A percentile compares a stretch with the other conserved stretches of the same genome.
These are phyloP conservation scores for Microcaecilia unicolor DNA, from an alignment of 2,797 vertebrate genomes.

Conservation along the genomic window DNA sequence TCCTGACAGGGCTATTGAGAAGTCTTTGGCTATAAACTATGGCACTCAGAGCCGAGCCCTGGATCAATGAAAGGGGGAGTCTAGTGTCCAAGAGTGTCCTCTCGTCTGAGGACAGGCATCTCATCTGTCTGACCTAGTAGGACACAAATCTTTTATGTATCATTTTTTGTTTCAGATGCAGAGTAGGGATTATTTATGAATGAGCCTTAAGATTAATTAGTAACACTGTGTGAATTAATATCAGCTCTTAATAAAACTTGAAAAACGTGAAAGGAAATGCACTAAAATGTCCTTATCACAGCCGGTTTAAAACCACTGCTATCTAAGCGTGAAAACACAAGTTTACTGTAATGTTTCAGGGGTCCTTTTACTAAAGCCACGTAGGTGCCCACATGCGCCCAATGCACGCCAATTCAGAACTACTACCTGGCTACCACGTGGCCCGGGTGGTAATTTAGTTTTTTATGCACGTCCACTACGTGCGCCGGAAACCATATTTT, in stretches of 20 bases:
- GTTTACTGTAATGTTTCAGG: background rate
- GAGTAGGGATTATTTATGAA: constrained; percentile 24
- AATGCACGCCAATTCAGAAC: too few relatives aligned
- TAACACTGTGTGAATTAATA: constrained; percentile 9
- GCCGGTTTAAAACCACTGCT: constrained; percentile 8
- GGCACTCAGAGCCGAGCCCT: constrained; percentile 56
- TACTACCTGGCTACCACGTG: too few relatives aligned
- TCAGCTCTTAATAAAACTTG: background rate
- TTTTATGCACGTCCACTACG: too few relatives aligned
- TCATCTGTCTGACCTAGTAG: constrained; percentile 69
- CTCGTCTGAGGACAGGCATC: constrained; percentile 65
- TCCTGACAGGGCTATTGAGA: constrained; percentile 77
- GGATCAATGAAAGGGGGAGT: constrained; percentile 68
- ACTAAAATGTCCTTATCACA: background rate
- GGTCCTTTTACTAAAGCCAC: too few relatives aligned
- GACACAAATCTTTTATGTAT: constrained; percentile 65
- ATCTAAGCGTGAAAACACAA: background rate
- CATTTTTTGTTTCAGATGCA: too few relatives aligned
- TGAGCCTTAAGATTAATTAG: constrained; percentile 18
- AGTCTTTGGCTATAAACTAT: constrained; percentile 81
- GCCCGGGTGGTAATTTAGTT: too few relatives aligned
- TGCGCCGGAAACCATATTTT: too few relatives aligned
- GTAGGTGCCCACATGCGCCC: too few relatives aligned
- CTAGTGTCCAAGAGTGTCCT: constrained; percentile 49
- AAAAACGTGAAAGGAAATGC: constrained; percentile 22